Evolutionary conservation across 2,888 invertebrate species (phyloP).

Genomic region (Megaustenia siamemsis): DNA sequence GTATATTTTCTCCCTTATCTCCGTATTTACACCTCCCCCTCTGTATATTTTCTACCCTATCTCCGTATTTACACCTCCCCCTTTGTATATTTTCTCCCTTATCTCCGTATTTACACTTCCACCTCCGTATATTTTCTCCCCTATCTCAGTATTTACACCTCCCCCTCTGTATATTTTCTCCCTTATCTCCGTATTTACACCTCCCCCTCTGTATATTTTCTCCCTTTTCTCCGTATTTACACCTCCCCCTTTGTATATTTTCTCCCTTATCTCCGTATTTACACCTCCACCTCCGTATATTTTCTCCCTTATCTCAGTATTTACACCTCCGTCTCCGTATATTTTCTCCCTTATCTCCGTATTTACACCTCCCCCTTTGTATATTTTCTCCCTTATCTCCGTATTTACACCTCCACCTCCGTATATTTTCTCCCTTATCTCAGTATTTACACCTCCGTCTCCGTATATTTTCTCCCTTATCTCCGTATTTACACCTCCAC

Average conservation of each 20-base stretch:
- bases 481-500: background rate
- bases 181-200: background rate
- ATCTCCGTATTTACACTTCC: too few species aligned
- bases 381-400: too few species aligned
- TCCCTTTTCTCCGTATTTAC: too few species aligned
- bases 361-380: background rate
- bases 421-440: background rate
- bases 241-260: too few species aligned
- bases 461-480: background rate
- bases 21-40: background rate
- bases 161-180: background rate
- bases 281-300: background rate
- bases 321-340: background rate
- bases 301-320: background rate
- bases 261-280: too few species aligned
- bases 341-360: background rate
- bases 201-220: background rate
- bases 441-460: background rate
- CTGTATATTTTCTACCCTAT: background rate
- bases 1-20: background rate
- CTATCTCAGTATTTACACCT: background rate
- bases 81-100: too few species aligned
- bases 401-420: too few species aligned
- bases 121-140: background rate
- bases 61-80: background rate